phyloP scores from a whole-genome alignment of 1,140 invertebrate species.

The Bombus haemorrhoidalis region DNA sequence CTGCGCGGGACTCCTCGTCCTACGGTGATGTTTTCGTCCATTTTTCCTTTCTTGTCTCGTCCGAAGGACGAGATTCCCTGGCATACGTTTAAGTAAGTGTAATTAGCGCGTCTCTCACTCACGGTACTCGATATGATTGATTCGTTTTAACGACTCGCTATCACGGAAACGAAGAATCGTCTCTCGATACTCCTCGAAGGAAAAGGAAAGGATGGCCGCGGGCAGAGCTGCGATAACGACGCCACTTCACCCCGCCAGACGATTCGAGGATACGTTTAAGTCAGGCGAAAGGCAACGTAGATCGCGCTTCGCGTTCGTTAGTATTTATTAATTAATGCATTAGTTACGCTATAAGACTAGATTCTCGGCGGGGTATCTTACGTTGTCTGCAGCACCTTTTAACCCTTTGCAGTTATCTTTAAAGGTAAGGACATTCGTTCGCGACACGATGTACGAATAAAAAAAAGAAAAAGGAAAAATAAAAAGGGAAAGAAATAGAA shows the following conservation, averaged over 20 bases:
- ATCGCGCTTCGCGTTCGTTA: conserved; percentile 60
- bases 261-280: conserved; percentile 53
- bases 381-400: conserved; percentile 35
- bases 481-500: too few relatives aligned
- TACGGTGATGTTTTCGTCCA: neutral
- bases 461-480: too few relatives aligned
- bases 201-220: conserved; percentile 6
- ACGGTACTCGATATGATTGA: conserved; percentile 67
- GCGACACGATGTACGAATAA: too few relatives aligned
- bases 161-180: conserved; percentile 42
- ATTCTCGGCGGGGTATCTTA: conserved; percentile 68
- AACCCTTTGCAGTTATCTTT: conserved; percentile 12
- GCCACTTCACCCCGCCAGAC: conserved; percentile 4
- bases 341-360: conserved; percentile 73
- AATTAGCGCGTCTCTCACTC: conserved; percentile 57
- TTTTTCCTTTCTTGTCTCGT: neutral
- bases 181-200: conserved; percentile 36
- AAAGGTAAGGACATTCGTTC: too few relatives aligned
- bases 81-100: conserved; percentile 44
- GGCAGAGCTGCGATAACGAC: conserved; percentile 1
- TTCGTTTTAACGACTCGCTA: conserved; percentile 46
- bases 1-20: conserved; percentile 22
- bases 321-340: conserved; percentile 61
- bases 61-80: conserved; percentile 17
- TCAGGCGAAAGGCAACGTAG: conserved; percentile 66